A percentile compares a stretch with the other conserved stretches of the same genome.
These are phyloP conservation scores for Carabus problematicus DNA, from an alignment of 2,888 invertebrate genomes.

Conservation along the genomic window DNA sequence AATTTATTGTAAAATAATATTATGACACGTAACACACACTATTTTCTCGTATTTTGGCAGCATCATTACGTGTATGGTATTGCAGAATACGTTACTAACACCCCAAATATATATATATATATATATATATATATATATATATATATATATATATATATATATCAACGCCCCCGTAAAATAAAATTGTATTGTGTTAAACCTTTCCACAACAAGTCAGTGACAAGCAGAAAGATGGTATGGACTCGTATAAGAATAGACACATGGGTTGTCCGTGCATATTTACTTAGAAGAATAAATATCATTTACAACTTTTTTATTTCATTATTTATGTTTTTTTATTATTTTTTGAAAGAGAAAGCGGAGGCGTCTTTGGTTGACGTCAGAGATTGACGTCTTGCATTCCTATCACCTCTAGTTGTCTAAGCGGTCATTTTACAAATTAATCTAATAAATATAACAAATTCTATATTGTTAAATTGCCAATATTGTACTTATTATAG, in stretches of 20 bases:
- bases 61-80: constrained; percentile 10
- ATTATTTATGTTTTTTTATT: constrained; percentile 42
- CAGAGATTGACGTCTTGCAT: constrained; percentile 51
- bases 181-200: constrained; percentile 13
- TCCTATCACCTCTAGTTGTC: constrained; percentile 45
- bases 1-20: too few species aligned
- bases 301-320: constrained; percentile 40
- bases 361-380: constrained; percentile 51
- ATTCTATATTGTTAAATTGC: constrained; percentile 17
- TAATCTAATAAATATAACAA: constrained; percentile 17
- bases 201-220: constrained; percentile 27
- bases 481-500: neutral
- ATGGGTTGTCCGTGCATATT: constrained; percentile 15
- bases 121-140: too few species aligned
- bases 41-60: too few species aligned
- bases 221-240: constrained; percentile 16
- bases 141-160: too few species aligned
- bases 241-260: constrained; percentile 28
- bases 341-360: constrained; percentile 47
- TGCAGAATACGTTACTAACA: constrained; percentile 11
- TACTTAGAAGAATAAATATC: constrained; percentile 30
- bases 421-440: constrained; percentile 22
- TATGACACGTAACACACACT: too few species aligned
- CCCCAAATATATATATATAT: constrained; percentile 34
- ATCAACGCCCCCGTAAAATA: constrained; percentile 29